phyloP scores from a whole-genome alignment of 2,888 invertebrate genomes.

The Leucophora obtusa region DNA sequence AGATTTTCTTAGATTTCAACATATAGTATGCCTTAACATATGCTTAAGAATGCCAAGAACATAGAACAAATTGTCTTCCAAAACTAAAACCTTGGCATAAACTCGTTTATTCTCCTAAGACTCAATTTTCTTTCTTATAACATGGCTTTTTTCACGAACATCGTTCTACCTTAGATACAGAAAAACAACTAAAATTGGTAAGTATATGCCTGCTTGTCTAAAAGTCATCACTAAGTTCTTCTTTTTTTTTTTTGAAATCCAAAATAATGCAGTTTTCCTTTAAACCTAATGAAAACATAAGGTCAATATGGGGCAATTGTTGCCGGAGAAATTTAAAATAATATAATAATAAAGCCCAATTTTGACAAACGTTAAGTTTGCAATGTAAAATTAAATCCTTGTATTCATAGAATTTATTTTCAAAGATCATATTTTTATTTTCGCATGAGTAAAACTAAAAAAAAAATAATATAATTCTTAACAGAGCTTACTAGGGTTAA shows the following conservation, averaged over 20 bases:
- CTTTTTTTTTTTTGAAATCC: not conserved
- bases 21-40: constrained; percentile 39
- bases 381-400: too few species aligned
- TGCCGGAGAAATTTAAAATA: too few species aligned
- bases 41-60: constrained; percentile 27
- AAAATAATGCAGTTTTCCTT: constrained; percentile 36
- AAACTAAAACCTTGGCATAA: not conserved
- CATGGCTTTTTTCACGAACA: not conserved
- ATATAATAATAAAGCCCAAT: too few species aligned
- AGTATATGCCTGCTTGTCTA: not conserved
- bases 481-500: too few species aligned
- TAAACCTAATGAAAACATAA: not conserved
- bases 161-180: not conserved
- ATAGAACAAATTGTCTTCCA: not conserved
- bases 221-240: not conserved
- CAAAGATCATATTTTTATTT: too few species aligned
- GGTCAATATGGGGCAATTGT: too few species aligned
- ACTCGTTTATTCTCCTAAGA: constrained; percentile 59
- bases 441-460: too few species aligned
- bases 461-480: too few species aligned
- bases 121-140: constrained; percentile 61
- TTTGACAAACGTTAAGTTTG: too few species aligned
- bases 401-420: too few species aligned
- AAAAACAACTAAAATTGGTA: not conserved
- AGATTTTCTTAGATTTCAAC: not conserved